A percentile compares a stretch with the other conserved stretches of the same genome.
Conservation (phyloP, 2,888 invertebrate species). For the Germaria angustata region DNA sequence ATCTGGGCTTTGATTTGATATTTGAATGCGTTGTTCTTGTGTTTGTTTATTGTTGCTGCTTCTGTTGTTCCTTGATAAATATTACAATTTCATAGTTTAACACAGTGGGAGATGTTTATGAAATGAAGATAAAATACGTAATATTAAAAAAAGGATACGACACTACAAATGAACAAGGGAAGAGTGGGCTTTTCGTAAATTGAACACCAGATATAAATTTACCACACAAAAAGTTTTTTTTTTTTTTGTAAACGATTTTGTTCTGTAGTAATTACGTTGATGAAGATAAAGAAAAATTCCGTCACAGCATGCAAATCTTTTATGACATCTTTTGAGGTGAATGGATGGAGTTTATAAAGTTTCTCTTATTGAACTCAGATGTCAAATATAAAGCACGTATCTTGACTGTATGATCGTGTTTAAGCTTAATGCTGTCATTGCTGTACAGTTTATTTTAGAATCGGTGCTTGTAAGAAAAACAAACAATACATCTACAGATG, state of each 20-base stretch:
- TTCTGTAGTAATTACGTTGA: conserved; percentile 35
- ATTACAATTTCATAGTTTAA: conserved; percentile 62
- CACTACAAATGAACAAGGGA: not conserved
- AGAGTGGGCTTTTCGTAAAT: not conserved
- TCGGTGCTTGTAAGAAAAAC: too few relatives aligned
- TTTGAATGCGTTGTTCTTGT: not conserved
- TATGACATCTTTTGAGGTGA: conserved; percentile 53
- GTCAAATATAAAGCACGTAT: not conserved
- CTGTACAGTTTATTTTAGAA: not conserved
- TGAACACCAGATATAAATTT: not conserved
- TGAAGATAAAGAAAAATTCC: conserved; percentile 49
- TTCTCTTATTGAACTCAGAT: conserved; percentile 7
- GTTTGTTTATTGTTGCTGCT: conserved; percentile 6
- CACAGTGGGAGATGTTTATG: conserved; percentile 66
- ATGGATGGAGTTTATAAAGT: conserved; percentile 20
- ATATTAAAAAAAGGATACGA: not conserved
- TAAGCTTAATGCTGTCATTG: conserved; percentile 6
- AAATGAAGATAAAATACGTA: not conserved
- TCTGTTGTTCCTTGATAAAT: conserved; percentile 38
- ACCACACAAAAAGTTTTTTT: not conserved
- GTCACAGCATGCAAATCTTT: conserved; percentile 67
- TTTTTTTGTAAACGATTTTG: conserved; percentile 29
- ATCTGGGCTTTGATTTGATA: conserved; percentile 26
- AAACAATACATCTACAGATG: too few relatives aligned
- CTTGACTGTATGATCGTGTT: not conserved